Evolutionary conservation across 1,140 invertebrate species (phyloP).

Genomic region (Drosophila equinoxialis): DNA sequence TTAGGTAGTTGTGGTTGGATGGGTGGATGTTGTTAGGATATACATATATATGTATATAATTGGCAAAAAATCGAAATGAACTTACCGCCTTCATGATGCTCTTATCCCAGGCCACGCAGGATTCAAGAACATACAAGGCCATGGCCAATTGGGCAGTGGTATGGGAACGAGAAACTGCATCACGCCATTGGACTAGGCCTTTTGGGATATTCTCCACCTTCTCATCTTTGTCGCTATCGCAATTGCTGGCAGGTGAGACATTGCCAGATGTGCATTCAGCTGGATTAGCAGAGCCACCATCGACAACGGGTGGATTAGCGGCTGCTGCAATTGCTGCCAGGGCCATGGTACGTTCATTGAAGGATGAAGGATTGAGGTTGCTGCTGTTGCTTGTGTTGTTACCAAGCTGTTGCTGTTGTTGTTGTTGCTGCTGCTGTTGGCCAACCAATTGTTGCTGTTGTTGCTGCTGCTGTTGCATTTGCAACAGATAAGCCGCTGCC

Average conservation of each 20-base stretch:
- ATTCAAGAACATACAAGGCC: slow-evolving; percentile 94
- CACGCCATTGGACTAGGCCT: slow-evolving; percentile 93
- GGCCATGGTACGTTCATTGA: slow-evolving; percentile 78
- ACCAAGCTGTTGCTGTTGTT: slow-evolving; percentile 53
- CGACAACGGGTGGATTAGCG: slow-evolving; percentile 20
- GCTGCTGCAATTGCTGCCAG: slow-evolving; percentile 68
- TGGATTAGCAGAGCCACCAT: slow-evolving; percentile 21
- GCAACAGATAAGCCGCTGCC: slow-evolving; percentile 68
- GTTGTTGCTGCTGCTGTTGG: slow-evolving; percentile 54
- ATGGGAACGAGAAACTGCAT: slow-evolving; percentile 91
- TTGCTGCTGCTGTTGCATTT: slow-evolving; percentile 78
- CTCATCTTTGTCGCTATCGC: slow-evolving; percentile 77
- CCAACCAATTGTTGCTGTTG: slow-evolving; percentile 44
- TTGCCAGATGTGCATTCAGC: slow-evolving; percentile 67
- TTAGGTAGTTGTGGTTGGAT: slow-evolving; percentile 2
- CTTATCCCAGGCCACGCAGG: slow-evolving; percentile 98
- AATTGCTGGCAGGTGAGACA: slow-evolving; percentile 74
- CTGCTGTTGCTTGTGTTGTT: slow-evolving; percentile 36
- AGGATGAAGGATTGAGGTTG: slow-evolving; percentile 68
- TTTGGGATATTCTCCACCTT: slow-evolving; percentile 85
- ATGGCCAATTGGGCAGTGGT: slow-evolving; percentile 95
- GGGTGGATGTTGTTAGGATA: slow-evolving; percentile 17
- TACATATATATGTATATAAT: neutral
- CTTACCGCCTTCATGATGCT: slow-evolving; percentile 99
- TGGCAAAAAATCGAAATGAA: slow-evolving; percentile 38